Conservation (phyloP, 2,888 invertebrate species). For the Gryllus longicercus region DNA sequence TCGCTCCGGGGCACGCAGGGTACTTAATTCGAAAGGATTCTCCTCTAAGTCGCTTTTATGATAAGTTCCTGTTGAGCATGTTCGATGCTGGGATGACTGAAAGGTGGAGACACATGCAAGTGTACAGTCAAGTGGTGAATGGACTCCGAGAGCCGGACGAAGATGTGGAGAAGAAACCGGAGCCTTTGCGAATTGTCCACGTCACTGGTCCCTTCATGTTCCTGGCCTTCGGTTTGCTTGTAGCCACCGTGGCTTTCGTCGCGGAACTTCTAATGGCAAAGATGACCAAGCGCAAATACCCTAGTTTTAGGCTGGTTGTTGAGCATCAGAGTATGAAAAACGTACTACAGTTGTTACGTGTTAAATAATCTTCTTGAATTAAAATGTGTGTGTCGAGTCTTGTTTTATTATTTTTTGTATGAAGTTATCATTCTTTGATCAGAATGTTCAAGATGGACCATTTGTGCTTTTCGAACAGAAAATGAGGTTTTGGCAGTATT, state of each 20-base stretch:
- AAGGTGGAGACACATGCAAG: constrained; percentile 12
- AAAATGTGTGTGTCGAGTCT: too few species aligned
- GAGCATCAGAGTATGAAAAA: too few species aligned
- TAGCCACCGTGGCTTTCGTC: not conserved
- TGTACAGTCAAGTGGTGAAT: not conserved
- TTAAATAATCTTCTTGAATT: too few species aligned
- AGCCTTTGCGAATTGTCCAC: not conserved
- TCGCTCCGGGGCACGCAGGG: not conserved
- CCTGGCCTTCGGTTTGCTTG: not conserved
- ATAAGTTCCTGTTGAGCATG: not conserved
- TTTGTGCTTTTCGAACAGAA: too few species aligned
- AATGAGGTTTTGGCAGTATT: too few species aligned
- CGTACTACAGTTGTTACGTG: too few species aligned
- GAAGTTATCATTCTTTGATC: too few species aligned
- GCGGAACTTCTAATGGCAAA: not conserved
- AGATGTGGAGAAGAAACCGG: not conserved
- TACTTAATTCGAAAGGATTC: not conserved
- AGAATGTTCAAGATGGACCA: too few species aligned
- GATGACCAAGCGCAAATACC: too few species aligned
- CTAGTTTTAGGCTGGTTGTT: too few species aligned
- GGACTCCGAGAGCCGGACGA: not conserved
- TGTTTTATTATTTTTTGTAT: too few species aligned
- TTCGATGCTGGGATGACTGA: not conserved
- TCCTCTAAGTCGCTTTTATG: not conserved
- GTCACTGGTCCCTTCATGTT: not conserved